Base-by-base conservation (phyloP, 2,797 vertebrate genomes). In the Muscicapa comitata region DNA sequence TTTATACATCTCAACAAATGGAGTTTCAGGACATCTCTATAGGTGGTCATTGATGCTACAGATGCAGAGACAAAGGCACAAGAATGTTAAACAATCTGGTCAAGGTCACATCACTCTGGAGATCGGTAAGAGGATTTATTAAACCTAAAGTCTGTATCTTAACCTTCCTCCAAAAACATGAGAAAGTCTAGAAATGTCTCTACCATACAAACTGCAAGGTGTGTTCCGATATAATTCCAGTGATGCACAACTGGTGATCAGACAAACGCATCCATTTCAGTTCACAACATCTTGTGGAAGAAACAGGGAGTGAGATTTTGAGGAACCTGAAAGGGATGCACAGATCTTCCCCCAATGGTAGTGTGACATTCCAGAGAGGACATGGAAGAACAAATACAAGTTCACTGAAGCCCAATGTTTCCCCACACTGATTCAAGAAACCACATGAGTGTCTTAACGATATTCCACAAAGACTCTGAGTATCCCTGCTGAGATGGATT, bases 1-100 rank as follows among this genome's bases (percentile, higher is more conserved):
- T 91, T 86, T 95, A 88, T 83, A 96, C 76, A 90, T 86, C 89
- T 91, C 17, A 24, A 93, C 87, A 96, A 80, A 86, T 83, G 82
- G 78, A 58, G 59, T 84, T 83, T 81, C 89, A 83, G 94, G 70
- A 95, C 79, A 96, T 92, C 54, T 83, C 89, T 81, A 57, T 65
- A 88, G 91, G 87, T 91, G 93, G 70, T 33, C 68, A 91, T 8
- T 79, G 72, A 92, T 95, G 86, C 94, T 91, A 94, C 82, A 91
- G 85, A 84, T 90, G 93, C 93, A 95, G 87, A 96, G 91, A 97
- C 95, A 96, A 95, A 96, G 95, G 95, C 95, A 97, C 95, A 51
- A 94, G 89, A 93, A 95, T 25, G 89, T 93, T 90, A 92, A 97
- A 92, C 92, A 93, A 94, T 93, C 91, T 75, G 79, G 78, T 94